Conservation (phyloP, 2,113 vertebrate species). For the Hippoglossus stenolepis region DNA sequence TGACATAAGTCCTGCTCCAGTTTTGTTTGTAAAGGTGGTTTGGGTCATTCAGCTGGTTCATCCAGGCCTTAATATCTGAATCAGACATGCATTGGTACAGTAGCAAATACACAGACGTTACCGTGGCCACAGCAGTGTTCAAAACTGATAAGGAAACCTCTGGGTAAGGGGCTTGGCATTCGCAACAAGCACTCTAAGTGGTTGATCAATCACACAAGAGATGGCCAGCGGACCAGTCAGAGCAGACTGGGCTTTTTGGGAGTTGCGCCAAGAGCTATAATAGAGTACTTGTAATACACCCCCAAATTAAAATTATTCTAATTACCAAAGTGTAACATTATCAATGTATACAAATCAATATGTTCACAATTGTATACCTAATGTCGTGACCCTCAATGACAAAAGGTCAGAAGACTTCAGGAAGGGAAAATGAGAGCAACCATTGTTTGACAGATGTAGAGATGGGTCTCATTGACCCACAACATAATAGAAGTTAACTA, state of each 20-base stretch:
- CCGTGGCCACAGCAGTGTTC: too few relatives aligned
- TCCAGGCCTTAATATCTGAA: too few relatives aligned
- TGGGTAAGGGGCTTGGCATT: background rate
- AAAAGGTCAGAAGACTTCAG: background rate
- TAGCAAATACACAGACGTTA: too few relatives aligned
- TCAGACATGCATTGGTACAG: too few relatives aligned
- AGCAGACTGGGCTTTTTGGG: background rate
- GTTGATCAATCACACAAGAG: background rate
- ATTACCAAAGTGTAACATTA: background rate
- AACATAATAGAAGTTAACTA: constrained; percentile 22
- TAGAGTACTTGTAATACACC: background rate
- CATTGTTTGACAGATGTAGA: background rate
- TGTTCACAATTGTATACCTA: background rate
- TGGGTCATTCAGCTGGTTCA: too few relatives aligned
- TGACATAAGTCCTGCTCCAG: too few relatives aligned
- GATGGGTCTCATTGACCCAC: constrained; percentile 2
- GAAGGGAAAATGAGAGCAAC: background rate
- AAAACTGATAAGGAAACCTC: background rate
- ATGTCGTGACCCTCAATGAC: background rate
- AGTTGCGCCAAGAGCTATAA: background rate
- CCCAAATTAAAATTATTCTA: background rate
- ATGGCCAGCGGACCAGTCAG: background rate
- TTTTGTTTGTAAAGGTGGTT: too few relatives aligned
- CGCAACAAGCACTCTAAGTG: background rate
- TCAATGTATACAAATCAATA: background rate